Base-by-base conservation (phyloP, 2,113 vertebrate genomes). In the Origma solitaria region DNA sequence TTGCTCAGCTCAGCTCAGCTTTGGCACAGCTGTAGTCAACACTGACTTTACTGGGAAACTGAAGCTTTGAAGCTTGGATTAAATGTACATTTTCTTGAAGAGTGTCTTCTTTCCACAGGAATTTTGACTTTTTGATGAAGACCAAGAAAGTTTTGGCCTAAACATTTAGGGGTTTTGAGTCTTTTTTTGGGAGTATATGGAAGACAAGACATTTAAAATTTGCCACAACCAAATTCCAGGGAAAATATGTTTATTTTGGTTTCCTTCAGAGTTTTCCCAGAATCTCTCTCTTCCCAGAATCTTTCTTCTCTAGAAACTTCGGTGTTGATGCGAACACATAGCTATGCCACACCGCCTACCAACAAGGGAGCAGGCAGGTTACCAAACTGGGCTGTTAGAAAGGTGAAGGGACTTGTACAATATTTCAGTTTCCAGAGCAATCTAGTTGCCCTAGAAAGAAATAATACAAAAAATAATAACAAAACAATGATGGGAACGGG, bases 41-140 rank as follows among this genome's bases (percentile, higher is more conserved):
- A 30, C 5, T 62, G n/a, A 15, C 31, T 92, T 45, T 93, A 51
- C 56, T 90, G 47, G 38, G 85, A 88, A 95, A 91, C 11, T 4
- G 9, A 58, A 91, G 35, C 38, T 94, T 87, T 77, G 35, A 70
- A 56, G 13, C 50, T 91, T 90, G 45, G 6, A 58, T 54, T 69
- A 66, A 90, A 90, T 60, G 66, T 90, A 80, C 62, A 27, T 92
- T 90, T 95, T 91, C 90, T 92, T 92, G 85, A 94, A 92, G 90
- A 93, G 60, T 33, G 35, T 77, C 82, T 71, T 85, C 85, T 90
- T 94, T 88, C 92, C 92, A 86, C 76, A 95, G 82, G 65, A 95
- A 94, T 96, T 94, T 83, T 95, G 87, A 73, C 80, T 94, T 92
- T 93, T 89, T 92, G 61, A 88, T 33, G 68, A 88, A 86, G 71